Conservation (phyloP, 1,140 invertebrate species). For the Alviniconcha marisindica region DNA sequence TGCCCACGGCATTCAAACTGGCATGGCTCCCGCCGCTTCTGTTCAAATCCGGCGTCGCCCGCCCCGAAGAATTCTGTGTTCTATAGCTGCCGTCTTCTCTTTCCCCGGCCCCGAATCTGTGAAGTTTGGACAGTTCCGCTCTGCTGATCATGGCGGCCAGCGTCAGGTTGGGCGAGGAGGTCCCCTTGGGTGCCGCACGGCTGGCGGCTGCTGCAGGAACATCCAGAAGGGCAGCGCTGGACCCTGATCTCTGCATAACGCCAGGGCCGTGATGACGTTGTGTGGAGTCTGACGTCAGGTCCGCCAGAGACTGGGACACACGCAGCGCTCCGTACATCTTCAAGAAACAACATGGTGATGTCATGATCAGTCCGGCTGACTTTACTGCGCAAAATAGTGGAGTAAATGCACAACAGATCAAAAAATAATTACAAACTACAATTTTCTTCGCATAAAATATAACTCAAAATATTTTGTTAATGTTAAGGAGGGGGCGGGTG, state of each 20-base stretch:
- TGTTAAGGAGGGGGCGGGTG: not conserved
- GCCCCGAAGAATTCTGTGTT: no score
- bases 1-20: not conserved
- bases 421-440: not conserved
- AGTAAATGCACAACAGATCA: no score
- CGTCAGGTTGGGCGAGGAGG: slow-evolving; percentile 15
- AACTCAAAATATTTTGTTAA: not conserved
- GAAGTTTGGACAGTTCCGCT: slow-evolving; percentile 10
- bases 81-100: no score
- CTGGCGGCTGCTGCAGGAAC: not conserved
- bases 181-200: not conserved
- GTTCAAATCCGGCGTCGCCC: not conserved
- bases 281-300: slow-evolving; percentile 4
- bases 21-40: no score
- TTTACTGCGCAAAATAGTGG: not conserved
- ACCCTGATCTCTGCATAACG: slow-evolving; percentile 25
- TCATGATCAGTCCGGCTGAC: no score
- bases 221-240: slow-evolving; percentile 25
- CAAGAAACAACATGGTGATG: not conserved
- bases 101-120: not conserved
- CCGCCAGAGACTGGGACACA: slow-evolving; percentile 19
- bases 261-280: not conserved
- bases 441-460: not conserved
- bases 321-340: slow-evolving; percentile 23
- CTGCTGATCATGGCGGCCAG: slow-evolving; percentile 4